These are phyloP conservation scores for Chascanopsetta lugubris DNA, from an alignment of 2,113 vertebrate species.

Conservation along the genomic window DNA sequence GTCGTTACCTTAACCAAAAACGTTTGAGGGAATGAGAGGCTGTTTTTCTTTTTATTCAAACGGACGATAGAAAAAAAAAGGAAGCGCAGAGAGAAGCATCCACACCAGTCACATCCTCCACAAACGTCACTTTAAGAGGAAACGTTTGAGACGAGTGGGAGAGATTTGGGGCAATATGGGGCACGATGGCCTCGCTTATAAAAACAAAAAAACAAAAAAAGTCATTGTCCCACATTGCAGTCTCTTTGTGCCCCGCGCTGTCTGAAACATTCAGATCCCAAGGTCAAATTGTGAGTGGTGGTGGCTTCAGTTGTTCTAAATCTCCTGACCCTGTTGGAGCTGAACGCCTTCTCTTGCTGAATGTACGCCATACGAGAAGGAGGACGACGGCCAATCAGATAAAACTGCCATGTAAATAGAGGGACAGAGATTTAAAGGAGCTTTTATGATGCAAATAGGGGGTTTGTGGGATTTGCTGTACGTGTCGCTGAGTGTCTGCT, in stretches of 20 bases:
- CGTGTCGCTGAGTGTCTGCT: constrained; percentile 72
- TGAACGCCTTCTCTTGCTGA: constrained; percentile 76
- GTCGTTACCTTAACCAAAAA: constrained; percentile 81
- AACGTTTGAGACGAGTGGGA: constrained; percentile 24
- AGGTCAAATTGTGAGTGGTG: constrained; percentile 29
- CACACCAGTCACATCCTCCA: constrained; percentile 40
- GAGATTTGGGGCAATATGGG: constrained; percentile 20
- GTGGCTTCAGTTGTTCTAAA: constrained; percentile 47
- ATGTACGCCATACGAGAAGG: constrained; percentile 79
- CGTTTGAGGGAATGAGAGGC: constrained; percentile 62
- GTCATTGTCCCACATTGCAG: constrained; percentile 10
- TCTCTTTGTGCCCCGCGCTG: constrained; percentile 29
- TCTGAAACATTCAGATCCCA: constrained; percentile 40
- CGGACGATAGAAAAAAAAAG: constrained; percentile 28
- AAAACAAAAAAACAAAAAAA: no score
- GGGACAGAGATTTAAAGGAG: constrained; percentile 61
- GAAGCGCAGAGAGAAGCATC: no score
- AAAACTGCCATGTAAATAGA: constrained; percentile 86
- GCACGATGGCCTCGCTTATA: constrained; percentile 41
- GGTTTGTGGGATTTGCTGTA: constrained; percentile 52
- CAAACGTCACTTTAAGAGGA: constrained; percentile 59
- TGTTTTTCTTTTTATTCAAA: constrained; percentile 47
- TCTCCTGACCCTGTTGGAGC: constrained; percentile 60
- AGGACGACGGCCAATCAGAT: constrained; percentile 77
- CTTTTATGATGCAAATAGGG: constrained; percentile 72